These are phyloP conservation scores for Mus spicilegus DNA, from an alignment of 2,113 vertebrate species.

Conservation along the genomic window DNA sequence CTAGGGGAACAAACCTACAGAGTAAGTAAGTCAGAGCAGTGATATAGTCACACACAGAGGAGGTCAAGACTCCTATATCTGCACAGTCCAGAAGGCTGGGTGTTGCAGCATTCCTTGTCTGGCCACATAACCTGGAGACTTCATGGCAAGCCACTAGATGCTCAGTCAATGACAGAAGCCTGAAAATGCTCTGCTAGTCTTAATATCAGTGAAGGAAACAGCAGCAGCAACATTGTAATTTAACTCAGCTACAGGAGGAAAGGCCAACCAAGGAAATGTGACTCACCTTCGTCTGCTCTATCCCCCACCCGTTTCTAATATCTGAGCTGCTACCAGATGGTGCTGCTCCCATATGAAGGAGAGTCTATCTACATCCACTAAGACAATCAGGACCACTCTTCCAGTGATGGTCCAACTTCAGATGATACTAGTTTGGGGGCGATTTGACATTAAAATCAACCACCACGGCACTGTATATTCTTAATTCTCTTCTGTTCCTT, in stretches of 20 bases:
- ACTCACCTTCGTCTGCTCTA: neutral
- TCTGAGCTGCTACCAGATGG: neutral
- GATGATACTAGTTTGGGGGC: neutral
- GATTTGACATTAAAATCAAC: neutral
- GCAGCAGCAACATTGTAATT: neutral
- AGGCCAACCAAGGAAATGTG: neutral
- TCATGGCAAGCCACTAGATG: neutral
- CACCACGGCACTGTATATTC: neutral
- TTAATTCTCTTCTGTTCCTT: neutral
- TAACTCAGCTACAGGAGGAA: neutral
- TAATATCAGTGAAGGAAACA: neutral
- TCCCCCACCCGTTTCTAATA: neutral
- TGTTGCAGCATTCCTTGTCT: neutral
- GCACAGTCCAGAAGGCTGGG: too few species aligned
- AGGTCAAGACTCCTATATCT: neutral
- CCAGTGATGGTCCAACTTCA: neutral
- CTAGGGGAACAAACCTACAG: neutral
- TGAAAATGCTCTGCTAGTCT: neutral
- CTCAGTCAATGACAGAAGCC: neutral
- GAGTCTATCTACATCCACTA: neutral
- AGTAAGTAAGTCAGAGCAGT: too few species aligned
- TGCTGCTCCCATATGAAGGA: neutral
- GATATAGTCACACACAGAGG: too few species aligned
- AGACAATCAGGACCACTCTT: neutral
- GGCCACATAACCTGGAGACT: neutral